Conservation (phyloP, 2,797 vertebrate genomes). For the Sparidentex hasta region DNA sequence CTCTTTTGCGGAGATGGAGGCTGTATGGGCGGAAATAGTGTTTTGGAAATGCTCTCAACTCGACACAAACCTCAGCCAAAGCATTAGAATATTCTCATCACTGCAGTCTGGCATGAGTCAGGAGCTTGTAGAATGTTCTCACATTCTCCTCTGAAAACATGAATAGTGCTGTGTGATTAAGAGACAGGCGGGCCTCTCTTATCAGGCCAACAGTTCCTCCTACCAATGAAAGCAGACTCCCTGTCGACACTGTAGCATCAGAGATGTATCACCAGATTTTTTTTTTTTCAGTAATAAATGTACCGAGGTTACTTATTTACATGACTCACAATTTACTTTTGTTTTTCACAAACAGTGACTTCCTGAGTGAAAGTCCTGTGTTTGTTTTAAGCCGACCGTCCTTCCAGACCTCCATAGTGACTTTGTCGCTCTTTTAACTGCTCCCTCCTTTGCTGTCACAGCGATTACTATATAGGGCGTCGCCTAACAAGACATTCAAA, state of each 20-base stretch:
- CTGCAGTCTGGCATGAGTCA: neutral
- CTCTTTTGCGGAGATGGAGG: constrained; percentile 1
- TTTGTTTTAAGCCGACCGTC: too few relatives aligned
- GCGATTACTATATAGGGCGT: too few relatives aligned
- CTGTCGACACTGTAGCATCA: neutral
- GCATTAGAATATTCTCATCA: neutral
- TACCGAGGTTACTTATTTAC: too few relatives aligned
- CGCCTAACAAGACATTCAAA: too few relatives aligned
- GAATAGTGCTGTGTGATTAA: neutral
- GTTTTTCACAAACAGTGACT: too few relatives aligned
- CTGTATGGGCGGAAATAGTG: neutral
- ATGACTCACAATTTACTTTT: too few relatives aligned
- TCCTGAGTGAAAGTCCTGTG: too few relatives aligned
- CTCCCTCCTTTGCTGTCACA: too few relatives aligned
- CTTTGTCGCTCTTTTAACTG: too few relatives aligned
- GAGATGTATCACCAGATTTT: neutral
- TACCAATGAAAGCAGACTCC: neutral
- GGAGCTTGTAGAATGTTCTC: neutral
- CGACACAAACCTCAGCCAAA: neutral
- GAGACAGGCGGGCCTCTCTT: neutral
- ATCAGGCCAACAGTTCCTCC: neutral
- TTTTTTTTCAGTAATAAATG: too few relatives aligned
- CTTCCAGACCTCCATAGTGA: too few relatives aligned
- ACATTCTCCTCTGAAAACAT: neutral
- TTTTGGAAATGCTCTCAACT: neutral